Base-by-base conservation (phyloP, 2,113 vertebrate genomes). In the Naja naja region DNA sequence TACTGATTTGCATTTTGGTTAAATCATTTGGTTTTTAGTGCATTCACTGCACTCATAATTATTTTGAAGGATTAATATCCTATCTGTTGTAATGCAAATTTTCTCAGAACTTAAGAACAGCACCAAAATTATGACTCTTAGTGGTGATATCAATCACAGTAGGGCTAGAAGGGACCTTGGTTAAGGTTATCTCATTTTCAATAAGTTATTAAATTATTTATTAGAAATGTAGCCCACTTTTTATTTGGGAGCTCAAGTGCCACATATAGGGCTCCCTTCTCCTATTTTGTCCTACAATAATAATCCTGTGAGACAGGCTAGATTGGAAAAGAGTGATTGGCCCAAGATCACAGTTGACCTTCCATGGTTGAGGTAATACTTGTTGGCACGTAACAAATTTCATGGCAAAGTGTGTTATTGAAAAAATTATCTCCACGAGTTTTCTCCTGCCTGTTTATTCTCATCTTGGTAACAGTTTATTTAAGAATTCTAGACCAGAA, bases 11-110 rank as follows among this genome's bases (percentile, higher is more conserved):
- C 91, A 74, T 87, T 94, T 93, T 89, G 93, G 56, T 91, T 93
- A 60, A 94, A 94, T 91, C 69, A 53, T 74, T 88, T 55, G 85
- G 90, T 95, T 89, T 91, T 89, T 87, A 95, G 93, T 92, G 94
- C 47, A 55, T 91, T 93, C 87, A 55, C 91, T 94, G 94, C 91
- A 87, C 74, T 85, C 25, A 88, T 94, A 95, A 97, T 97, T 95
- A 94, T 92, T 91, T 92, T 92, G 88, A 94, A 18, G 47, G 18
- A 4, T 60, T 11, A 87, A 27, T 23, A 2, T 87, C 60, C 18
- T 23, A n/a, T 87, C 87, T 91, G 8, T 34, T 58, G 91, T 16
- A 39, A 45, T 22, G 5, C 91, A 49, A 22, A 22, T 86, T 2
- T 30, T 39, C 18, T 5, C 10, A n/a, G 3, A 87, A 87, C 14